Base-by-base conservation (phyloP, 2,797 vertebrate species). In the Chromis chromis region DNA sequence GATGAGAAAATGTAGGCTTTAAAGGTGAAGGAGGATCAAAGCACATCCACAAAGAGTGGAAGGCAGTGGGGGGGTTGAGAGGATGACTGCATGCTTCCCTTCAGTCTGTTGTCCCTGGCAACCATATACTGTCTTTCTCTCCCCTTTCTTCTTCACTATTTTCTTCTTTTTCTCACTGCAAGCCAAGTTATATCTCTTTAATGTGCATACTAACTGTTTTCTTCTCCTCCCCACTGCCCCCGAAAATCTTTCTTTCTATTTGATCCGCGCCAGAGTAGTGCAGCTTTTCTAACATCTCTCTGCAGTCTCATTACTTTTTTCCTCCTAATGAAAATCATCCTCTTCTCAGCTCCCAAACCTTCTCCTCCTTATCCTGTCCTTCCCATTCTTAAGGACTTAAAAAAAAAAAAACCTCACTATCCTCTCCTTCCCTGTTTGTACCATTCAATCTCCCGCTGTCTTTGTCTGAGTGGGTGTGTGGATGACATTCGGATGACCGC, bases 21-120 rank as follows among this genome's bases (percentile, higher is more conserved):
- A 82, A 70, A 86, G 81, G 79, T 79, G 75, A 71, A 57, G 69
- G 52, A 74, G 73, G 77, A 86, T 88, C 74, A 85, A 82, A 74
- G 1, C 40, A 78, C 65, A 82, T 74, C 50, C 52, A 72, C 59
- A 68, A 48, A 65, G 71, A 16, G 27, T 50, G 54, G 49, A 62
- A 25, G 40, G 57, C 1, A 24, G 24, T 42, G 54, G n/a, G 31
- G 33, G 46, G 42, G 12, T 21, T 49, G 66, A 70, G 76, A 22
- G 65, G 46, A 72, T 65, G 70, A 58, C 57, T 65, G 49, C 39
- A 71, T 73, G 67, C 69, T 76, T 79, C 58, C 55, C 64, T 74
- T 82, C 72, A 63, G 31, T 68, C 56, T 65, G 74, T 78, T 78
- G 70, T 85, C 67, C 71, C 24, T 80, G 56, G 76, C 77, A 81